phyloP scores from a whole-genome alignment of 2,113 vertebrate genomes.

The Theropithecus gelada region DNA sequence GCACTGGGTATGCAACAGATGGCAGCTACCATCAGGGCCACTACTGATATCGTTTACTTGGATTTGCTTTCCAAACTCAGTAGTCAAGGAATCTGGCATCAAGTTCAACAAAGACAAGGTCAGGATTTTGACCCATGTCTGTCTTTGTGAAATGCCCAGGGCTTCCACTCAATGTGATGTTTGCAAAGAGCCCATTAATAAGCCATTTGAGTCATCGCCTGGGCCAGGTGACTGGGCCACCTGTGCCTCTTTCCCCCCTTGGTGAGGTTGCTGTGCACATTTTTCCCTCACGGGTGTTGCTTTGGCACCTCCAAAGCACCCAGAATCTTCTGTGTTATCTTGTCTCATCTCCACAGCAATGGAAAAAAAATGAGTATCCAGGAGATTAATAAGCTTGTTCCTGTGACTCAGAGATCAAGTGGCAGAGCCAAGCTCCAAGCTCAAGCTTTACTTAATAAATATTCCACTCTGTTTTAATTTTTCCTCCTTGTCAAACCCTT shows the following conservation, averaged over 20 bases:
- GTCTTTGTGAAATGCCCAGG: neutral
- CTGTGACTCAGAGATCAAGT: neutral
- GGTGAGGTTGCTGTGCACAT: rapidly evolving
- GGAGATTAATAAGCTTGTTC: neutral
- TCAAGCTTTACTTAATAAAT: neutral
- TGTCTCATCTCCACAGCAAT: rapidly evolving
- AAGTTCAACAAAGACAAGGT: neutral
- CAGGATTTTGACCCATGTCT: neutral
- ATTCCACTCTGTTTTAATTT: neutral
- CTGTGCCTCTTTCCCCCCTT: rapidly evolving
- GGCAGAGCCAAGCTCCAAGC: neutral
- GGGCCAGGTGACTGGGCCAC: rapidly evolving
- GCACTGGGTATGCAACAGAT: rapidly evolving
- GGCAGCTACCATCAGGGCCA: neutral
- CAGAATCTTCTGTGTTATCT: neutral
- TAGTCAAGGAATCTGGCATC: neutral
- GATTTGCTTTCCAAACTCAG: neutral
- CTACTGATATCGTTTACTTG: rapidly evolving
- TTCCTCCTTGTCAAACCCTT: neutral
- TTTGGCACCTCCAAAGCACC: neutral
- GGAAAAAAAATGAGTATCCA: neutral
- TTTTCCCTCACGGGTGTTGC: neutral
- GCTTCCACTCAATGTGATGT: neutral
- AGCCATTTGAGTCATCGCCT: neutral
- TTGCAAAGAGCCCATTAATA: neutral